Percentiles rank a stretch among this genome's conserved stretches.
Evolutionary conservation across 92 coral and sea anemone genomes (phyloP).

Genomic region (Ricordea florida): DNA sequence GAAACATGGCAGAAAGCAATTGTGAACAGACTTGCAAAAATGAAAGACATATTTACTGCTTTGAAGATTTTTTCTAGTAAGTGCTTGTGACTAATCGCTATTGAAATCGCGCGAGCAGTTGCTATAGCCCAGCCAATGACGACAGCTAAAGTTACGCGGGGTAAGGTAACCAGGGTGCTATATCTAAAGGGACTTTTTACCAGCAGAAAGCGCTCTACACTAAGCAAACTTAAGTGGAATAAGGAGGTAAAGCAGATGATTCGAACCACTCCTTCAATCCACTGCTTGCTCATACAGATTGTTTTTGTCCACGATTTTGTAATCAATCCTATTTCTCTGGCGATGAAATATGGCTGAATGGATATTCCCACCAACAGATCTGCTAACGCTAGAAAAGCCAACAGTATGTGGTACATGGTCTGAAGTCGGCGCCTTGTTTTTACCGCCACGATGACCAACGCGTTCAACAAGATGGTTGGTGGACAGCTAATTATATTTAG

Average conservation of each 20-base stretch:
- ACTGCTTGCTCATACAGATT: too few relatives aligned
- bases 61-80: too few relatives aligned
- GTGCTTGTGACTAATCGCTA: too few relatives aligned
- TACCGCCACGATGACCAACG: background rate
- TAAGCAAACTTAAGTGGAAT: background rate
- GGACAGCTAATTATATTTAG: background rate
- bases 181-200: background rate
- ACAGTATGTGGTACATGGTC: background rate
- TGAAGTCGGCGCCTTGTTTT: background rate
- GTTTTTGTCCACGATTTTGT: too few relatives aligned
- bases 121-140: background rate
- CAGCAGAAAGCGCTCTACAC: background rate
- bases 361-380: background rate
- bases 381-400: slow-evolving; percentile 5
- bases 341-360: background rate
- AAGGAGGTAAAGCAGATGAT: background rate
- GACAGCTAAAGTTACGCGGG: background rate
- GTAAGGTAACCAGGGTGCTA: background rate
- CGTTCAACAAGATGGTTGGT: background rate
- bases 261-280: too few relatives aligned
- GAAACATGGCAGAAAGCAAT: slow-evolving; percentile 8
- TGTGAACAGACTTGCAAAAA: too few relatives aligned
- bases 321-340: background rate
- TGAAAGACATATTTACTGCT: background rate
- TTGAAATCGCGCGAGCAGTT: too few relatives aligned